Conservation (phyloP, 2,113 vertebrate genomes). For the Carollia perspicillata region DNA sequence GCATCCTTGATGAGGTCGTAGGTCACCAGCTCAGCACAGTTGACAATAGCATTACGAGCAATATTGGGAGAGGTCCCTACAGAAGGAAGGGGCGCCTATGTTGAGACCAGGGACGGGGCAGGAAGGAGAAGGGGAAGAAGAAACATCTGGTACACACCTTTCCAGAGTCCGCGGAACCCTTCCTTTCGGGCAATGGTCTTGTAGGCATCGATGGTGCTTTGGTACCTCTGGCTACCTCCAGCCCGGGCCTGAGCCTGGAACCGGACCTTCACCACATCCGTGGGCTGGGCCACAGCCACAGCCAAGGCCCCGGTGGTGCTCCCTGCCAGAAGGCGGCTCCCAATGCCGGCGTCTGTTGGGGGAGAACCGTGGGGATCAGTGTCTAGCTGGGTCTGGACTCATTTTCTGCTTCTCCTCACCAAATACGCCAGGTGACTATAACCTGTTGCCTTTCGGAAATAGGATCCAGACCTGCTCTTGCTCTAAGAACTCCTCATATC, state of each 20-base stretch:
- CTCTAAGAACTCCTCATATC: not conserved
- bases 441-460: not conserved
- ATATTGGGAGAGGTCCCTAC: slow-evolving; percentile 91
- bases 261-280: slow-evolving; percentile 93
- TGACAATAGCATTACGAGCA: slow-evolving; percentile 91
- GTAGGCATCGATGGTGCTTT: slow-evolving; percentile 89
- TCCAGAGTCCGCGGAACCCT: slow-evolving; percentile 90
- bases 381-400: not conserved
- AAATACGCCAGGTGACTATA: not conserved
- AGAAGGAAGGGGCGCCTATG: not conserved
- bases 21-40: slow-evolving; percentile 93
- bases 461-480: not conserved
- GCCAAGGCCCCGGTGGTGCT: slow-evolving; percentile 92
- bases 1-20: slow-evolving; percentile 93
- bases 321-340: slow-evolving; percentile 87
- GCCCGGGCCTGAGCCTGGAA: slow-evolving; percentile 88
- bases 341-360: slow-evolving; percentile 84
- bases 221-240: slow-evolving; percentile 84
- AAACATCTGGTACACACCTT: slow-evolving; percentile 78
- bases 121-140: not conserved
- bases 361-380: not conserved
- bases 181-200: slow-evolving; percentile 90
- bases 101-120: not conserved
- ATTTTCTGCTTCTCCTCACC: not conserved
- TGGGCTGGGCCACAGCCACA: slow-evolving; percentile 91